Conservation (phyloP, 2,113 vertebrate species). For the Aphyosemion australe region DNA sequence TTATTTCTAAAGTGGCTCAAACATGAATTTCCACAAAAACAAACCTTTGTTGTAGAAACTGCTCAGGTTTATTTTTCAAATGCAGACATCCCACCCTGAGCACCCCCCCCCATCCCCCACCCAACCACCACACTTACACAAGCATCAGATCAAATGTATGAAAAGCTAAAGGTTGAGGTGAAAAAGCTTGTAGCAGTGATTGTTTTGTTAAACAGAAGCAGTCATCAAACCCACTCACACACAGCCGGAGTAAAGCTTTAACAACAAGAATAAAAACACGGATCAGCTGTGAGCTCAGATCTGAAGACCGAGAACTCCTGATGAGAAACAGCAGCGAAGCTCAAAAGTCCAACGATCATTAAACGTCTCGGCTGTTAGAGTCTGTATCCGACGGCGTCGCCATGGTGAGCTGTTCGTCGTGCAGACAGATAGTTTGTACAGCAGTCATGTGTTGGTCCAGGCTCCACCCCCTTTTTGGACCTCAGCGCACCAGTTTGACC, state of each 20-base stretch:
- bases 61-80: slow-evolving; percentile 34
- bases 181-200: slow-evolving; percentile 5
- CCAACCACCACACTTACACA: not conserved
- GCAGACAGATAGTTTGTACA: slow-evolving; percentile 47
- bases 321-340: not conserved
- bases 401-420: slow-evolving; percentile 19
- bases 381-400: slow-evolving; percentile 21
- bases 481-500: slow-evolving; percentile 10
- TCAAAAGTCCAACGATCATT: slow-evolving; percentile 1
- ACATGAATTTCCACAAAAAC: not conserved
- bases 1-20: no score
- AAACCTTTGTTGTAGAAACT: not conserved
- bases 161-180: slow-evolving; percentile 17
- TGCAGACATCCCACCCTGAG: not conserved
- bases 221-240: not conserved
- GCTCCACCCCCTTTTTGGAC: slow-evolving; percentile 41
- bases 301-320: not conserved
- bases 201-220: not conserved
- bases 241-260: not conserved
- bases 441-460: slow-evolving; percentile 50
- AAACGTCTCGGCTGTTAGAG: slow-evolving; percentile 27
- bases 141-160: slow-evolving; percentile 9
- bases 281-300: not conserved
- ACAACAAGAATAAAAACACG: not conserved
- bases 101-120: not conserved